Evolutionary conservation across 2,113 vertebrate genomes (phyloP).

Genomic region (Hyperopisus bebe): DNA sequence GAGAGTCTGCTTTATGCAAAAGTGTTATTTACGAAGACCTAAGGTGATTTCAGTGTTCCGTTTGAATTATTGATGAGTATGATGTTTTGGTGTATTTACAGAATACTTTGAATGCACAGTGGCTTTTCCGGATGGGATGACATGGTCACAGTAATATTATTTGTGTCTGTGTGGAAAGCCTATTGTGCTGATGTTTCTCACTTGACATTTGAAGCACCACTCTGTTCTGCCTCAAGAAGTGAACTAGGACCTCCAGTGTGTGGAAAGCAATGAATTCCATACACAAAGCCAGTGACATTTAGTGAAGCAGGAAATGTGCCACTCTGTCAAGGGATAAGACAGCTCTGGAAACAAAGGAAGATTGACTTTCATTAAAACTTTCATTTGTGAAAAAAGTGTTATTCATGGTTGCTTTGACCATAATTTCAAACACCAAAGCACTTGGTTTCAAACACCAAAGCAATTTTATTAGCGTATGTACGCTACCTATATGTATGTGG

Average conservation of each 20-base stretch:
- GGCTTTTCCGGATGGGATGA: not conserved
- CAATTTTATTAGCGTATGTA: not conserved
- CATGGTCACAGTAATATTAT: not conserved
- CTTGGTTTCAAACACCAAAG: not conserved
- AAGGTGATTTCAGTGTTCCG: slow-evolving; percentile 51
- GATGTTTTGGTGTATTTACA: not conserved
- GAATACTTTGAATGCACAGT: not conserved
- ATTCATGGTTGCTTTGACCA: not conserved
- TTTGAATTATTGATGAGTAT: slow-evolving; percentile 26
- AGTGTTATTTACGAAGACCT: slow-evolving; percentile 57
- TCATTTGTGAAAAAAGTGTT: not conserved
- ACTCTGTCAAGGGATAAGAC: slow-evolving; percentile 36
- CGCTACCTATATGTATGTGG: not conserved
- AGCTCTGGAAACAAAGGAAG: not conserved
- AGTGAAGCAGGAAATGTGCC: slow-evolving; percentile 31
- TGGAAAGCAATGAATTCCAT: slow-evolving; percentile 38
- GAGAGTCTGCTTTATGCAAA: slow-evolving; percentile 58
- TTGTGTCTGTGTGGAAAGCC: slow-evolving; percentile 25
- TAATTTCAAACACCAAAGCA: not conserved
- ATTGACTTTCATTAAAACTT: not conserved
- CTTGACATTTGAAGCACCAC: slow-evolving; percentile 43
- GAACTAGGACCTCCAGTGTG: slow-evolving; percentile 28
- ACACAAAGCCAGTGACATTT: slow-evolving; percentile 57
- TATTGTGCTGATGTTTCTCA: slow-evolving; percentile 26
- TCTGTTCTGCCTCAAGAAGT: slow-evolving; percentile 34